Conservation (phyloP, 2,797 vertebrate species). For the Pseudopleuronectes americanus region DNA sequence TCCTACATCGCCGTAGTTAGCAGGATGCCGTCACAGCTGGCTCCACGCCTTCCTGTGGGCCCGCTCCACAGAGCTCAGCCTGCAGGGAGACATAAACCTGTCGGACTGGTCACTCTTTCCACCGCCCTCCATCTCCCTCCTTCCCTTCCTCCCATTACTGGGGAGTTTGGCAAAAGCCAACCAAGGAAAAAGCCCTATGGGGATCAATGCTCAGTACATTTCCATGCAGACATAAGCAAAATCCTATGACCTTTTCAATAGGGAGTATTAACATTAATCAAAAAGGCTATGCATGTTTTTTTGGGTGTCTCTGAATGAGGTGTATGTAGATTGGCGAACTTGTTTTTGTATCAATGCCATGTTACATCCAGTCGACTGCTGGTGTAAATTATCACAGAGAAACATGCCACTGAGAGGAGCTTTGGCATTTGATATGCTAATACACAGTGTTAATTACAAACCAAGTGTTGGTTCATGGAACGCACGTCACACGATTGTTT, state of each 20-base stretch:
- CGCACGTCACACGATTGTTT: slow-evolving; percentile 65
- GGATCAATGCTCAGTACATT: slow-evolving; percentile 83
- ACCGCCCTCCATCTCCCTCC: slow-evolving; percentile 78
- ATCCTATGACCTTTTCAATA: slow-evolving; percentile 71
- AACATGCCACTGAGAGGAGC: slow-evolving; percentile 56
- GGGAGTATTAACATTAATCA: slow-evolving; percentile 52
- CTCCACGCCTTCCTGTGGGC: slow-evolving; percentile 82
- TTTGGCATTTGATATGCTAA: slow-evolving; percentile 77
- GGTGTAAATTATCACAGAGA: slow-evolving; percentile 53
- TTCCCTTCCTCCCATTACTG: slow-evolving; percentile 81
- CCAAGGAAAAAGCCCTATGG: slow-evolving; percentile 76
- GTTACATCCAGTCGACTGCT: slow-evolving; percentile 45
- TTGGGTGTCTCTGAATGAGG: slow-evolving; percentile 51
- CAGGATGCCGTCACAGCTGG: slow-evolving; percentile 84
- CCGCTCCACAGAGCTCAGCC: slow-evolving; percentile 71
- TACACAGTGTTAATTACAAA: slow-evolving; percentile 69
- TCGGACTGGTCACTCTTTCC: slow-evolving; percentile 86
- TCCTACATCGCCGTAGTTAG: slow-evolving; percentile 77
- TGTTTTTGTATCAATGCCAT: slow-evolving; percentile 49
- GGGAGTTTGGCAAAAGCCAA: slow-evolving; percentile 80
- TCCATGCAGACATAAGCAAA: slow-evolving; percentile 79
- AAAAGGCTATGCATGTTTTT: slow-evolving; percentile 42
- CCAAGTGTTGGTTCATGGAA: slow-evolving; percentile 64
- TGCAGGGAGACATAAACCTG: slow-evolving; percentile 84
- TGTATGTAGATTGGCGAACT: slow-evolving; percentile 32